phyloP scores from a whole-genome alignment of 2,113 vertebrate species.

The Alaudala cheleensis region DNA sequence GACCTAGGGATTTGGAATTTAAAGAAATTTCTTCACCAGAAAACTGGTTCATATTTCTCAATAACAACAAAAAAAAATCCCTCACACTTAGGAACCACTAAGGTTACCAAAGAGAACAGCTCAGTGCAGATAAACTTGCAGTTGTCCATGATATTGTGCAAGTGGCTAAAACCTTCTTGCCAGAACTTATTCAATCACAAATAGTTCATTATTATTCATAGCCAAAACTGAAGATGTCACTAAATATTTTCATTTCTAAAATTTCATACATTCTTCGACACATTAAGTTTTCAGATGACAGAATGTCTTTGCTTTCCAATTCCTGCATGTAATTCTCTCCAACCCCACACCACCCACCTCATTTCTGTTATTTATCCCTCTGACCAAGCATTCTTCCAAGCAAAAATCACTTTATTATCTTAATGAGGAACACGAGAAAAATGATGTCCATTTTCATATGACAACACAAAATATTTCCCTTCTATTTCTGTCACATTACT shows the following conservation, averaged over 20 bases:
- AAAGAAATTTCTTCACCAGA: not conserved
- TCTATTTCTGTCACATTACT: not conserved
- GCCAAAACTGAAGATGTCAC: slow-evolving; percentile 20
- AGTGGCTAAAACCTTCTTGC: not conserved
- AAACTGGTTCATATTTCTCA: not conserved
- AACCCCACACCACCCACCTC: not conserved
- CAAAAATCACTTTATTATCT: not conserved
- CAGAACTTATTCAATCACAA: slow-evolving; percentile 14
- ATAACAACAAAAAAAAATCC: not conserved
- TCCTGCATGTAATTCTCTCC: slow-evolving; percentile 3
- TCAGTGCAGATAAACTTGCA: not conserved
- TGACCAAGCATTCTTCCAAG: not conserved
- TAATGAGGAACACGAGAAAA: not conserved
- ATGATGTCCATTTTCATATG: not conserved
- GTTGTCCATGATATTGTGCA: not conserved
- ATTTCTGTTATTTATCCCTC: slow-evolving; percentile 6
- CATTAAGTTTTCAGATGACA: slow-evolving; percentile 23
- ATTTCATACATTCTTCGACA: slow-evolving; percentile 51
- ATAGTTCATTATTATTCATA: not conserved
- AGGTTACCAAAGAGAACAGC: not conserved
- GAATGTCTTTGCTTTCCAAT: not conserved
- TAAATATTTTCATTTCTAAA: slow-evolving; percentile 35
- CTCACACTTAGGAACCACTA: not conserved
- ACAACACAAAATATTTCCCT: not conserved
- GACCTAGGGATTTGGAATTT: not conserved